A percentile compares a stretch with the other conserved stretches of the same genome.
phyloP scores from a whole-genome alignment of 2,888 invertebrate genomes.

The Drosophila stalkeri region DNA sequence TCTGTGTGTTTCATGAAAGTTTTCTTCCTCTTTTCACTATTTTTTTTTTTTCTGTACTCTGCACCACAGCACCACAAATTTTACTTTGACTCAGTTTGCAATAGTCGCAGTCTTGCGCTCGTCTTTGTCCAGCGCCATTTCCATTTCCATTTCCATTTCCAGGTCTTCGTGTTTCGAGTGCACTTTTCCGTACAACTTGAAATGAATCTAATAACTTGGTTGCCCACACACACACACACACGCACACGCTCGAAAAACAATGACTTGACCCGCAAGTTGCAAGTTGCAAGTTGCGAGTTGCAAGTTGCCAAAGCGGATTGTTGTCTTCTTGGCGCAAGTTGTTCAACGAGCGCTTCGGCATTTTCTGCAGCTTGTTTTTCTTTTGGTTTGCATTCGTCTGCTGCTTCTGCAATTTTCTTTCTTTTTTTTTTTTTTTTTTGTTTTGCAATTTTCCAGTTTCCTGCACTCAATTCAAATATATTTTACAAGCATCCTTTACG shows the following conservation, averaged over 20 bases:
- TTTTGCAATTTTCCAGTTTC: constrained; percentile 53
- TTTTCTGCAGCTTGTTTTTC: constrained; percentile 4
- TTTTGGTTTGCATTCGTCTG: neutral
- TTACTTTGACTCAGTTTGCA: constrained; percentile 73
- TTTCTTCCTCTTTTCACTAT: neutral
- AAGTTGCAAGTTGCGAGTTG: constrained; percentile 51
- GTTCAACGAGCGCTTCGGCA: constrained; percentile 64
- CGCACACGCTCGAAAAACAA: constrained; percentile 59
- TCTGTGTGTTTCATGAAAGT: constrained; percentile 37
- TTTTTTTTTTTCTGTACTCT: constrained; percentile 15
- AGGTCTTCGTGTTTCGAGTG: constrained; percentile 69
- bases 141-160: constrained; percentile 22
- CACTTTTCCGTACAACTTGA: constrained; percentile 79
- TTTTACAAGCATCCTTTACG: constrained; percentile 65
- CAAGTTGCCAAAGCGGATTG: constrained; percentile 67
- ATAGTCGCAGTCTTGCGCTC: constrained; percentile 32
- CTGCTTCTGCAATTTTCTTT: neutral
- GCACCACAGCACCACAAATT: constrained; percentile 34
- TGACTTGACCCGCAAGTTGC: constrained; percentile 48
- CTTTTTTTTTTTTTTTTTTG: constrained; percentile 19
- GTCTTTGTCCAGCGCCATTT: constrained; percentile 19
- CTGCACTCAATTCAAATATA: constrained; percentile 73
- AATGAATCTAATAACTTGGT: constrained; percentile 80
- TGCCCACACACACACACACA: constrained; percentile 27
- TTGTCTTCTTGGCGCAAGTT: constrained; percentile 59